Conservation (phyloP, 2,888 invertebrate species). For the Lasioglossum leucozonium region DNA sequence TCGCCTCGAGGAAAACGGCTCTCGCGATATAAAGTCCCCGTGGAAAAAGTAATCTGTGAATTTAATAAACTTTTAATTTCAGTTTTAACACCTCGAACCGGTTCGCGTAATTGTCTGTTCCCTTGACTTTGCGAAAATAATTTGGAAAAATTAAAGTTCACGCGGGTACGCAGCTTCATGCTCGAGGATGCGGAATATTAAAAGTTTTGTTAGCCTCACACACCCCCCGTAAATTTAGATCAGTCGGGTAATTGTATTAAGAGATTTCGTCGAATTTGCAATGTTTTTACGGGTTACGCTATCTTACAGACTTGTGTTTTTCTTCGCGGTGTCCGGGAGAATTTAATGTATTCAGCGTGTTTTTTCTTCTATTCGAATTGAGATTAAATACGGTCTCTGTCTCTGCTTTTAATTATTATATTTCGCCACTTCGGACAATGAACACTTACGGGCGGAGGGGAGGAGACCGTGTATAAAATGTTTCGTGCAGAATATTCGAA, state of each 20-base stretch:
- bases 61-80: not conserved
- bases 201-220: not conserved
- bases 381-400: not conserved
- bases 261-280: too few species aligned
- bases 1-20: not conserved
- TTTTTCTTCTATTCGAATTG: not conserved
- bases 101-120: not conserved
- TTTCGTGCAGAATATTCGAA: not conserved
- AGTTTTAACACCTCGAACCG: not conserved
- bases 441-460: too few species aligned
- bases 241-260: too few species aligned
- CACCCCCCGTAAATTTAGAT: too few species aligned
- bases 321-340: not conserved
- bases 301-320: not conserved
- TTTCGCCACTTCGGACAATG: not conserved
- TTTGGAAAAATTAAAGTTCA: not conserved
- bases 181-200: not conserved
- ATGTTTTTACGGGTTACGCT: not conserved
- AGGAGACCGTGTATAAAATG: too few species aligned
- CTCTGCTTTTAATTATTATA: conserved; percentile 12
- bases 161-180: not conserved
- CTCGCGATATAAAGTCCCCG: not conserved
- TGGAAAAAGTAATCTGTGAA: not conserved
- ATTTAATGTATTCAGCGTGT: conserved; percentile 21
- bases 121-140: not conserved